These are phyloP conservation scores for Melitaea cinxia DNA, from an alignment of 1,140 invertebrate species.

Conservation along the genomic window DNA sequence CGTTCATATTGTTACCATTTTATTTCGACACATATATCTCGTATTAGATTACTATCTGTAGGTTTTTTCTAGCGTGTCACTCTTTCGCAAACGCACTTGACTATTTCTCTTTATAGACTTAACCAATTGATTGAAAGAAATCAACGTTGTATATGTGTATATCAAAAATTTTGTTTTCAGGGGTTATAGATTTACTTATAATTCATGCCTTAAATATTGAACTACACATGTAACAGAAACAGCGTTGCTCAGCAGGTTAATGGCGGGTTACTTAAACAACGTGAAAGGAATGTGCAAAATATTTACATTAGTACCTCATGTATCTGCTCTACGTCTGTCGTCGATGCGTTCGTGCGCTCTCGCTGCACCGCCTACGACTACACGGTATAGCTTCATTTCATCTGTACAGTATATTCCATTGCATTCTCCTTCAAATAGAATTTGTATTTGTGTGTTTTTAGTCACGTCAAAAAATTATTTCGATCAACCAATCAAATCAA, in stretches of 20 bases:
- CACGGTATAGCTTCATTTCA: neutral
- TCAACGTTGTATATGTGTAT: too few relatives aligned
- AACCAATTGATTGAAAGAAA: too few relatives aligned
- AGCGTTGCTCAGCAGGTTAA: neutral
- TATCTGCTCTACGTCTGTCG: slow-evolving; percentile 34
- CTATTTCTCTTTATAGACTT: too few relatives aligned
- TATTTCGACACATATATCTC: too few relatives aligned
- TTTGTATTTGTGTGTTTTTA: too few relatives aligned
- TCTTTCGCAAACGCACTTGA: too few relatives aligned
- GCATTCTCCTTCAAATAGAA: neutral
- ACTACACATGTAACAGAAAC: neutral
- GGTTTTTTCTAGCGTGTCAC: too few relatives aligned
- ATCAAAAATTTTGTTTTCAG: too few relatives aligned
- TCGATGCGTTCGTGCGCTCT: slow-evolving; percentile 11
- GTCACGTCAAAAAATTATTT: neutral
- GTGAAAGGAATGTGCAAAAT: slow-evolving; percentile 33
- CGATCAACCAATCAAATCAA: slow-evolving; percentile 15
- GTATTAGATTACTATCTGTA: too few relatives aligned
- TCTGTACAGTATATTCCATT: neutral
- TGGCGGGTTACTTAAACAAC: neutral
- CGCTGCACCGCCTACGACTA: slow-evolving; percentile 5
- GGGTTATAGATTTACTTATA: too few relatives aligned
- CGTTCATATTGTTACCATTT: too few relatives aligned
- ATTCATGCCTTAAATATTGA: too few relatives aligned
- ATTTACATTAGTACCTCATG: slow-evolving; percentile 38